A percentile compares a stretch with the other conserved stretches of the same genome.
phyloP scores from a whole-genome alignment of 2,797 vertebrate genomes.

The Mormyrops attenuatus region DNA sequence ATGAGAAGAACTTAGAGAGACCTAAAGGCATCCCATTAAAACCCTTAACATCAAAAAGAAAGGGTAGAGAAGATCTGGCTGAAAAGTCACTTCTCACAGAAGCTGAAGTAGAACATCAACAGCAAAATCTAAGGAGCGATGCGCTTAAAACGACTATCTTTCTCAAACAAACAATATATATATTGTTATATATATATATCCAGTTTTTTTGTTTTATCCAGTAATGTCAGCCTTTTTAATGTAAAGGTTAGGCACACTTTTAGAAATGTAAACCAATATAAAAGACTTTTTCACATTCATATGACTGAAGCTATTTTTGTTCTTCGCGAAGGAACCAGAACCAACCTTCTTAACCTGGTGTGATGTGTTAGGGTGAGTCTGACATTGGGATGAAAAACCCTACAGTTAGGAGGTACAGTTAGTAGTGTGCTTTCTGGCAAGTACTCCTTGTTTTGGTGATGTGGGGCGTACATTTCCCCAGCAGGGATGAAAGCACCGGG shows the following conservation, averaged over 20 bases:
- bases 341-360: background rate
- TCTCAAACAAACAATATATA: no score
- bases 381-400: background rate
- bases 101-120: background rate
- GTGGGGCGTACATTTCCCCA: slow-evolving; percentile 64
- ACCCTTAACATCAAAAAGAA: background rate
- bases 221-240: background rate
- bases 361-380: background rate
- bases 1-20: background rate
- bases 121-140: background rate
- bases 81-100: background rate
- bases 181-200: no score
- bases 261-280: background rate
- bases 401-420: background rate
- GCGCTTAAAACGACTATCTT: background rate
- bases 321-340: background rate
- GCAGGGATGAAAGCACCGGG: slow-evolving; percentile 68
- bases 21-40: background rate
- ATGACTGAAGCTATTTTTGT: background rate
- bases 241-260: background rate
- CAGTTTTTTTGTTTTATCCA: background rate
- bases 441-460: background rate
- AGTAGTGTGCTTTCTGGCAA: slow-evolving; percentile 8
- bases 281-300: background rate
- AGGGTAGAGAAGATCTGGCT: background rate